These are phyloP conservation scores for Xanthorhoe designata DNA, from an alignment of 2,888 invertebrate species.

Conservation along the genomic window DNA sequence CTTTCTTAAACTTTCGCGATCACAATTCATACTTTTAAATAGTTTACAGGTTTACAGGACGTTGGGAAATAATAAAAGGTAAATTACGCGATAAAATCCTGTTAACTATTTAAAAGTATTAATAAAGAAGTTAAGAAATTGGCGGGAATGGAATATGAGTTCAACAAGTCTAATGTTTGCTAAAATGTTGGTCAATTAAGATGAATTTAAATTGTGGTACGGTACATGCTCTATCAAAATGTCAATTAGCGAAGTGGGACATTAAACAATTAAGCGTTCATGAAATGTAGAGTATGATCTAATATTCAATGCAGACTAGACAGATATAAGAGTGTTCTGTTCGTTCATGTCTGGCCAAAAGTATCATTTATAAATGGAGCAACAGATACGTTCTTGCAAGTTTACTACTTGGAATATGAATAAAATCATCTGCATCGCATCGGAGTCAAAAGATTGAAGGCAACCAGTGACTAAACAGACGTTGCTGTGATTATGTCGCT, in stretches of 20 bases:
- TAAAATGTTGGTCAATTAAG: constrained; percentile 13
- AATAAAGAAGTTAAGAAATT: not conserved
- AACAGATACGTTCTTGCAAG: not conserved
- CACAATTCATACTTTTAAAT: too few species aligned
- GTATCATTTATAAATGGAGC: not conserved
- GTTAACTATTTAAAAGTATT: constrained; percentile 1
- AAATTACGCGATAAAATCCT: too few species aligned
- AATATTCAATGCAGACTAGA: constrained; percentile 26
- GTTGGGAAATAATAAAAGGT: too few species aligned
- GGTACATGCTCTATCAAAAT: constrained; percentile 42
- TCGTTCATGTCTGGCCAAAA: constrained; percentile 4
- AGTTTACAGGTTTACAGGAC: too few species aligned
- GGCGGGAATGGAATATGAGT: not conserved
- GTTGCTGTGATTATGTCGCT: too few species aligned
- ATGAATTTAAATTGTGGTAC: constrained; percentile 42
- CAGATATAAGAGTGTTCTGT: not conserved
- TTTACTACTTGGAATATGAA: not conserved
- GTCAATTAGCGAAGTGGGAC: constrained; percentile 53
- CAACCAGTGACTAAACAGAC: too few species aligned
- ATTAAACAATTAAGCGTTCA: constrained; percentile 46
- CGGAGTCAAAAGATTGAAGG: not conserved
- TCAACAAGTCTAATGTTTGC: not conserved
- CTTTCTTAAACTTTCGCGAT: too few species aligned
- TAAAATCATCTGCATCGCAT: not conserved
- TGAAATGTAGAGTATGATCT: constrained; percentile 41